Evolutionary conservation across 2,888 invertebrate species (phyloP).

Genomic region (Helobdella robusta): DNA sequence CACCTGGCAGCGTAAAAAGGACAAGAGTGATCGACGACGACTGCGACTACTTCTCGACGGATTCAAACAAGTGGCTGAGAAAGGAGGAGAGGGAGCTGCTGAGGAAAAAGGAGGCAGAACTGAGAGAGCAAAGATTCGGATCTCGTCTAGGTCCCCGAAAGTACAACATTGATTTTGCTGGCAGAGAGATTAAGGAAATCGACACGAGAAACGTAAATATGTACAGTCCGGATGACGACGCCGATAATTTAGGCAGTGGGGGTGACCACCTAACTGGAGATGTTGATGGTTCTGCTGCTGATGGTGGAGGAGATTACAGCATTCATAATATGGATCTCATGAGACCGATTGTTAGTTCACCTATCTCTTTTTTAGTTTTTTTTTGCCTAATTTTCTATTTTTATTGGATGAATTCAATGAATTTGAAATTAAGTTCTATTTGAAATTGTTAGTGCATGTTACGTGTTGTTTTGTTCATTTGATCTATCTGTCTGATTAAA

Average conservation of each 20-base stretch:
- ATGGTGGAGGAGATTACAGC: neutral
- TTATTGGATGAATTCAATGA: no score
- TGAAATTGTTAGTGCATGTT: no score
- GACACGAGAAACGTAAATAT: no score
- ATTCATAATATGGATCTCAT: no score
- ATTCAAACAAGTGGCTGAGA: slow-evolving; percentile 72
- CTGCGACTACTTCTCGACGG: slow-evolving; percentile 71
- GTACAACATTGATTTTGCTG: slow-evolving; percentile 65
- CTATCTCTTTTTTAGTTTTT: no score
- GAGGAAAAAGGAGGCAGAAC: slow-evolving; percentile 60
- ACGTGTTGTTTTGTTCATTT: no score
- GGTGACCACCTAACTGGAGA: no score
- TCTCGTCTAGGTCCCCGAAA: slow-evolving; percentile 59
- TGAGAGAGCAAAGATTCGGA: slow-evolving; percentile 62
- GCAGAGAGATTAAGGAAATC: slow-evolving; percentile 38
- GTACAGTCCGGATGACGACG: neutral
- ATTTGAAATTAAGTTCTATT: no score
- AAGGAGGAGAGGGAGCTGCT: slow-evolving; percentile 61
- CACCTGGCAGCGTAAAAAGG: slow-evolving; percentile 63
- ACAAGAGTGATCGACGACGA: slow-evolving; percentile 81
- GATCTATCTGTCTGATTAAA: no score
- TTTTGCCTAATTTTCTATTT: no score
- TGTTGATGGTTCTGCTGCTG: neutral
- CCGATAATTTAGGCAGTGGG: neutral
- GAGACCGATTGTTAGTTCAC: no score